These are phyloP conservation scores for Alaudala cheleensis DNA, from an alignment of 2,113 vertebrate genomes.

Conservation along the genomic window DNA sequence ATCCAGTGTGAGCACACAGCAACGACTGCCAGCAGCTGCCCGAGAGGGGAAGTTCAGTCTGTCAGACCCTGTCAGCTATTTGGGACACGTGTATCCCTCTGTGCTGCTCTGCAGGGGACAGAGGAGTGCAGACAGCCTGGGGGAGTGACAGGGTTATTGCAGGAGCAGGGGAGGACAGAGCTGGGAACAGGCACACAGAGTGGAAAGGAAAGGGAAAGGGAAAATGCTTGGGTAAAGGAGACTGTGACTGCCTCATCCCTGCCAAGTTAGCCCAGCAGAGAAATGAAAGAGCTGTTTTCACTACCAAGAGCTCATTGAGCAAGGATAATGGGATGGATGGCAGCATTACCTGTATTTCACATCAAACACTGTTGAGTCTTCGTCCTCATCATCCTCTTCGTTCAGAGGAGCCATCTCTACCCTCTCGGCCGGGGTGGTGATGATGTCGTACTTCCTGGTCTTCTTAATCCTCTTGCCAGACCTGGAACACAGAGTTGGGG, in stretches of 20 bases:
- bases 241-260: not conserved
- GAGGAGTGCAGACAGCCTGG: not conserved
- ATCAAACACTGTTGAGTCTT: constrained; percentile 93
- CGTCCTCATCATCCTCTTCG: constrained; percentile 87
- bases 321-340: not conserved
- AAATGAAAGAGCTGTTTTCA: not conserved
- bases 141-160: not conserved
- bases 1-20: not conserved
- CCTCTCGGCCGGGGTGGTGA: constrained; percentile 91
- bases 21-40: not conserved
- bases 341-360: constrained; percentile 90
- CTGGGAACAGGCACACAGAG: not conserved
- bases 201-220: not conserved
- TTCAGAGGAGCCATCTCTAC: constrained; percentile 98
- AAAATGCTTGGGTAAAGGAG: not conserved
- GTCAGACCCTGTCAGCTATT: not conserved
- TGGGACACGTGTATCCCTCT: not conserved
- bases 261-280: not conserved
- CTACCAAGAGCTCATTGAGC: not conserved
- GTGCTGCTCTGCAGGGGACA: not conserved
- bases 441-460: constrained; percentile 95
- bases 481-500: constrained; percentile 65
- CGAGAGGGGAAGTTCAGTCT: not conserved
- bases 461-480: constrained; percentile 88
- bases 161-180: not conserved